These are phyloP conservation scores for Globodera rostochiensis DNA, from an alignment of 1,140 invertebrate species.

Conservation along the genomic window DNA sequence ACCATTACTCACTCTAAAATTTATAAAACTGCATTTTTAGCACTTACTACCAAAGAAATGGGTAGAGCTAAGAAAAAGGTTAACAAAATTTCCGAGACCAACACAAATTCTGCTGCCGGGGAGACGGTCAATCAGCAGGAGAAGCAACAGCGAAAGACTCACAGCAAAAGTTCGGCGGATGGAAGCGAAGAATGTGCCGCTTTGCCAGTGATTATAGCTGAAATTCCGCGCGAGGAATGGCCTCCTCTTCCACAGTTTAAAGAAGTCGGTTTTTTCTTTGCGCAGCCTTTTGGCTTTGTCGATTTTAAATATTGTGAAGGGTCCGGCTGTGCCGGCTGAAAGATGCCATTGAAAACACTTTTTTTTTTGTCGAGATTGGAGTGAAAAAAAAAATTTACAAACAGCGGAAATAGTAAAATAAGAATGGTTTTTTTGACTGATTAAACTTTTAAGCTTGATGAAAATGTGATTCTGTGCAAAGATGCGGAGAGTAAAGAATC, in stretches of 20 bases:
- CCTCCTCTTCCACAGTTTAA: slow-evolving; percentile 24
- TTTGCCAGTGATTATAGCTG: neutral
- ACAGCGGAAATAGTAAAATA: neutral
- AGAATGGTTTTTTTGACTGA: neutral
- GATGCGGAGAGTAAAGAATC: slow-evolving; percentile 27
- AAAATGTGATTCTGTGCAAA: slow-evolving; percentile 14
- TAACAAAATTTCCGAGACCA: slow-evolving; percentile 5
- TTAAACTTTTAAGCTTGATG: neutral
- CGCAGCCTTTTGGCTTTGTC: neutral
- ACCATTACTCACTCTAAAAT: too few relatives aligned
- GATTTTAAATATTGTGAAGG: neutral
- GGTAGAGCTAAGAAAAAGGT: neutral
- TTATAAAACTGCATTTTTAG: too few relatives aligned
- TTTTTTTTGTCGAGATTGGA: too few relatives aligned
- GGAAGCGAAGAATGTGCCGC: neutral
- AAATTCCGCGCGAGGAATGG: slow-evolving; percentile 18
- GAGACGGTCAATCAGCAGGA: neutral
- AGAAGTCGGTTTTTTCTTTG: slow-evolving; percentile 10
- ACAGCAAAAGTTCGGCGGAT: neutral
- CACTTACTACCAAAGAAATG: neutral
- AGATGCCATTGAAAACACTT: too few relatives aligned
- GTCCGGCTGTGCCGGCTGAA: too few relatives aligned
- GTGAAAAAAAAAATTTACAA: too few relatives aligned
- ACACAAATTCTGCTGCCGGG: neutral
- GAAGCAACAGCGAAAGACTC: neutral